Evolutionary conservation across 2,797 vertebrate genomes (phyloP), one percentile per base, ranked within the genome.

Genomic region (Sparus aurata): DNA sequence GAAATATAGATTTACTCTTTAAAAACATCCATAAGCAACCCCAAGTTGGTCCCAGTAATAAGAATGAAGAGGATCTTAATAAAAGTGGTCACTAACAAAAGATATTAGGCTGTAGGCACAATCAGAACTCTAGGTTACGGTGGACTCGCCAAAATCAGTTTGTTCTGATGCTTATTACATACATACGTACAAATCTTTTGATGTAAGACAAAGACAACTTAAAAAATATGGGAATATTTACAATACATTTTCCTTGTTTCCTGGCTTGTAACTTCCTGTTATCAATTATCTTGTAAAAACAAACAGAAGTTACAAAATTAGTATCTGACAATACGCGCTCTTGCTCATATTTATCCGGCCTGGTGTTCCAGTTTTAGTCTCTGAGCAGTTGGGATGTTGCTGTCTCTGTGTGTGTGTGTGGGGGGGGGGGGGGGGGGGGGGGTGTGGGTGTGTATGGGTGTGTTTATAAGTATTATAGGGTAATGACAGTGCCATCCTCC

Each of bases 401-500:
- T 74, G 87, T 87, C 46, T 64, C 52, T 81, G 30, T 34, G 34
- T 8, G 7, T 34, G 34, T 34, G 30, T 30, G 34, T 7, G n/a
- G n/a, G n/a, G n/a, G n/a, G n/a, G n/a, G n/a, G n/a, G n/a, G n/a
- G n/a, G n/a, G n/a, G n/a, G n/a, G n/a, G n/a, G n/a, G n/a, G 27
- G 27, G 27, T 3, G 27, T 27, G 27, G 3, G 34, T 34, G 34
- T 8, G 34, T 34, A 5, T 8, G 34, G 7, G 52, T 70, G 34
- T 60, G 46, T 71, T 53, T 69, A 1, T 58, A 30, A 72, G 79
- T 87, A 93, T 96, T 98, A 98, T 96, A 99, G 97, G 2, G 98
- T 99, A 77, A 99, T 97, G 59, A 98, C 97, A 0, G 98, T 99
- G 86, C 98, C 98, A 0, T 99, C 98, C 89, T 99, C 98, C 92